Conservation (phyloP, 2,797 vertebrate species). For the Propithecus perrieri region DNA sequence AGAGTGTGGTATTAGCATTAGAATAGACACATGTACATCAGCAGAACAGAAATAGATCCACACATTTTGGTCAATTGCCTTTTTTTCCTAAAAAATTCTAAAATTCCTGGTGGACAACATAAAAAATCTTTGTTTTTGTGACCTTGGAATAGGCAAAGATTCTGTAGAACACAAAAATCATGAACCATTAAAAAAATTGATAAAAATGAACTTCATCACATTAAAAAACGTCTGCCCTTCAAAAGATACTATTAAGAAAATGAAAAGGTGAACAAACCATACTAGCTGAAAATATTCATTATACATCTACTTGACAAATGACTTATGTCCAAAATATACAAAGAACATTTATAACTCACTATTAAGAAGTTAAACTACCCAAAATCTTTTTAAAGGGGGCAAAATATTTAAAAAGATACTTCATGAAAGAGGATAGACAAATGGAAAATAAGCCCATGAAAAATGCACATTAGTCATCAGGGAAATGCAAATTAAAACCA, state of each 20-base stretch:
- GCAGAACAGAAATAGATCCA: neutral
- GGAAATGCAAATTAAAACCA: neutral
- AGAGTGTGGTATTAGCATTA: neutral
- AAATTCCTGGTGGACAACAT: neutral
- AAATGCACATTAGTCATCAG: neutral
- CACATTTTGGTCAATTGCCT: neutral
- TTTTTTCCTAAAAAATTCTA: neutral
- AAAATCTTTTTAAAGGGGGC: neutral
- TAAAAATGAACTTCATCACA: neutral
- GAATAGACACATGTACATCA: neutral
- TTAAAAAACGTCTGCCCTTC: neutral
- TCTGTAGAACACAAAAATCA: neutral
- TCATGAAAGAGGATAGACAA: neutral
- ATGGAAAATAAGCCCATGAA: neutral
- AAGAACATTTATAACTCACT: neutral
- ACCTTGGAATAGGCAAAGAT: neutral
- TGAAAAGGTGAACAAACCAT: neutral
- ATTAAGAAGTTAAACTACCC: neutral
- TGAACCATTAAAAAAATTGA: neutral
- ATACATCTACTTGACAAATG: neutral
- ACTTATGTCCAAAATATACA: neutral
- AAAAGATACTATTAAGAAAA: neutral
- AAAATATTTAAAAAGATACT: neutral
- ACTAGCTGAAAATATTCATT: neutral
- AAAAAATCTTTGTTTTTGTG: neutral